Evolutionary conservation across 2,797 vertebrate species (phyloP), one percentile per base, ranked within the genome.

Genomic region (Molossus molossus): DNA sequence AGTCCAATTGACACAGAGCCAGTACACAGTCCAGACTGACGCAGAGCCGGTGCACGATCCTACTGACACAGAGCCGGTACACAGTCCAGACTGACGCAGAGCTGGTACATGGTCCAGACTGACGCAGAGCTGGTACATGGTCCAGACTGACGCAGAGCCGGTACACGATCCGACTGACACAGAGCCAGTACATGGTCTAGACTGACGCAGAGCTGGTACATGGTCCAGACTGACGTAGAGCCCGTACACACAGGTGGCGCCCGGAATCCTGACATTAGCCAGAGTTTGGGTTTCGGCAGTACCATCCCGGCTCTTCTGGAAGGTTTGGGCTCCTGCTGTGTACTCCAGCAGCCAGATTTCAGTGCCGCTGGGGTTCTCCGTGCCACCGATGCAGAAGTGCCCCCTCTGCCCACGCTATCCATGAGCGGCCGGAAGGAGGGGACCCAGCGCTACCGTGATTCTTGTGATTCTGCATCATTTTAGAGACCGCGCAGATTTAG

Each of bases 401-500:
- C 13, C 4, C 67, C 67, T 21, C 67, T 37, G 75, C 29, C n/a
- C 29, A 55, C 18, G 13, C 50, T 2, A 1, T 11, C 50, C 18
- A 2, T 2, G n/a, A 77, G 50, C 67, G n/a, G 33, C 33, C 33
- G 40, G 77, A 45, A 50, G n/a, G 75, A 70, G 23, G 55, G 23
- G 12, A 18, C 20, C 18, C 40, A 7, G 9, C 2, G 15, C 3
- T 3, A 1, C 29, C 45, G 13, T 40, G 21, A 23, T 70, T 60
- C 67, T 90, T 55, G 57, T 55, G 62, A 6, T 14, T 27, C 55
- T 14, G 37, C 3, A 48, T 57, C 17, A 3, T n/a, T 58, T 72
- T 64, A 72, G 92, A 94, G 69, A 53, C 21, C 25, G 76, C 55
- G 67, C 89, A 77, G 40, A 18, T 72, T 95, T 69, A 85, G 60